These are phyloP conservation scores for Nudaria mundana DNA, from an alignment of 2,888 invertebrate species.

Conservation along the genomic window DNA sequence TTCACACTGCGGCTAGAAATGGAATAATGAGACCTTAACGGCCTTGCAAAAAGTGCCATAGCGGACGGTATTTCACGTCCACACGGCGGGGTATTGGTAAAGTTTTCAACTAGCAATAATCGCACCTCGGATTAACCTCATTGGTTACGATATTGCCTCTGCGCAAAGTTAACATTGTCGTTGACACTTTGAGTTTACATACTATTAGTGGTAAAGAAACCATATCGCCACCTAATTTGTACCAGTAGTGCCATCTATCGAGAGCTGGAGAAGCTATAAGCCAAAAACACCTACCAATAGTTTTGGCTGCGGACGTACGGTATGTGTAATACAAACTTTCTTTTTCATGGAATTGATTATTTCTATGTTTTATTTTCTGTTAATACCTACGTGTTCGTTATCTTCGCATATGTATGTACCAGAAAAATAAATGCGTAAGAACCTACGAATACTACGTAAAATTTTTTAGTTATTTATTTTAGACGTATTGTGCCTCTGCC, in stretches of 20 bases:
- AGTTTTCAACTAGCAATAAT: conserved; percentile 97
- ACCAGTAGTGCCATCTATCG: conserved; percentile 4
- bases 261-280: not conserved
- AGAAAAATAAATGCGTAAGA: too few species aligned
- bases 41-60: conserved; percentile 73
- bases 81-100: conserved; percentile 81
- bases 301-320: too few species aligned
- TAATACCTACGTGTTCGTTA: too few species aligned
- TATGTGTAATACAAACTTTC: too few species aligned
- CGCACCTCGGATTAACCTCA: conserved; percentile 93
- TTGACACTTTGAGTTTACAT: not conserved
- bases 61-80: conserved; percentile 77
- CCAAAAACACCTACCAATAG: too few species aligned
- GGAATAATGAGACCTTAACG: conserved; percentile 49
- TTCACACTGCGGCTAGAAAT: too few species aligned
- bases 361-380: too few species aligned
- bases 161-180: conserved; percentile 83
- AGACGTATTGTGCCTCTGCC: too few species aligned
- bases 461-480: too few species aligned
- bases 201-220: not conserved
- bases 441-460: too few species aligned
- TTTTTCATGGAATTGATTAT: too few species aligned
- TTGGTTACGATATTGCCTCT: conserved; percentile 96
- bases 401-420: too few species aligned
- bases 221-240: not conserved